Evolutionary conservation across 2,113 vertebrate species (phyloP).

Genomic region (Cepphus grylle): DNA sequence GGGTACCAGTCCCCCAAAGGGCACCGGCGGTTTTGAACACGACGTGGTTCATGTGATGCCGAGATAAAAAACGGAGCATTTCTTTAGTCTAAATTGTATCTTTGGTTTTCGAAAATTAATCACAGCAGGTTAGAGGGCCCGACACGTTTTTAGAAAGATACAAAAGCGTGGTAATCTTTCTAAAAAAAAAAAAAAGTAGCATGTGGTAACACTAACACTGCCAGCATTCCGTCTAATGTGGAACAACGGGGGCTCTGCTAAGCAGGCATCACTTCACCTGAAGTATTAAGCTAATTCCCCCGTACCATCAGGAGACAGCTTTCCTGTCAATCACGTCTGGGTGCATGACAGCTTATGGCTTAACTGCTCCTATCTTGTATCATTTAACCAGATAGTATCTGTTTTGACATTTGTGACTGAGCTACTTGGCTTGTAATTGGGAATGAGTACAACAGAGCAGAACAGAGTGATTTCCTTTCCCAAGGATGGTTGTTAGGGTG

Average conservation of each 20-base stretch:
- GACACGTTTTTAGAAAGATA: neutral
- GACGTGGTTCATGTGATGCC: neutral
- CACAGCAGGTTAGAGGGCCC: conserved; percentile 21
- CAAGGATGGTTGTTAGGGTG: neutral
- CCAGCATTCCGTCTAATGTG: neutral
- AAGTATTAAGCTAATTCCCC: conserved; percentile 44
- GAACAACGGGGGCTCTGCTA: conserved; percentile 16
- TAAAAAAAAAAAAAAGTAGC: neutral
- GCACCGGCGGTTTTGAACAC: neutral
- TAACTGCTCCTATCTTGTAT: conserved; percentile 38
- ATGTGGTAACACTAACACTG: neutral
- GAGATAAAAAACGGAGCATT: neutral
- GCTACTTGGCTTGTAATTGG: conserved; percentile 22
- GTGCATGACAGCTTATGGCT: conserved; percentile 47
- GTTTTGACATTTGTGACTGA: conserved; percentile 61
- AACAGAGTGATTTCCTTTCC: conserved; percentile 33
- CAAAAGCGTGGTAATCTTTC: neutral
- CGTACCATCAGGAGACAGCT: conserved; percentile 7
- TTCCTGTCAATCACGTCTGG: conserved; percentile 32
- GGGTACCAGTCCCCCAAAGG: neutral
- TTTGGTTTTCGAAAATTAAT: conserved; percentile 54
- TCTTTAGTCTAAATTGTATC: neutral
- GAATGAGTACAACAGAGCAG: conserved; percentile 35
- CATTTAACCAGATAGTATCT: conserved; percentile 50
- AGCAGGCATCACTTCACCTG: conserved; percentile 49